Evolutionary conservation across 2,113 vertebrate genomes (phyloP).

Genomic region (Haemorhous mexicanus): DNA sequence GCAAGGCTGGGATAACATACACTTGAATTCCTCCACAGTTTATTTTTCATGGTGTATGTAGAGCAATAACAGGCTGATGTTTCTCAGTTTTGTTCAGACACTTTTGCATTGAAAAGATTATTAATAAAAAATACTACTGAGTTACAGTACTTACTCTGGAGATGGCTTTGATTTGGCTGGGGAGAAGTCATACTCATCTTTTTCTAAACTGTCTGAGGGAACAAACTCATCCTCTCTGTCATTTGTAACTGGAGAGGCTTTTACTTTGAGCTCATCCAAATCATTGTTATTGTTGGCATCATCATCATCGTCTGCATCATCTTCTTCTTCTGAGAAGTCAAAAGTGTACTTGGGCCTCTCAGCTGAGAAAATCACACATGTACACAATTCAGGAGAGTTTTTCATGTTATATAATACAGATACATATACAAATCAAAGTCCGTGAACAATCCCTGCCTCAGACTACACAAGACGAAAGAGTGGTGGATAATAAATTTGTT

Average conservation of each 20-base stretch:
- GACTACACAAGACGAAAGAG: neutral
- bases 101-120: neutral
- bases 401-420: neutral
- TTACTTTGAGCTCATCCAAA: conserved; percentile 79
- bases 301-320: conserved; percentile 82
- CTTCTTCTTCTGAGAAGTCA: conserved; percentile 97
- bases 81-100: neutral
- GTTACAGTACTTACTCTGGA: conserved; percentile 74
- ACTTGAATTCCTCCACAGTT: neutral
- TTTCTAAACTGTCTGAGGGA: conserved; percentile 76
- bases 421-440: neutral
- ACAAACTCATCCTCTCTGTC: conserved; percentile 84
- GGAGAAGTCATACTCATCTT: conserved; percentile 83
- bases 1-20: neutral
- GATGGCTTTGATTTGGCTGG: conserved; percentile 76
- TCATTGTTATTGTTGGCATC: conserved; percentile 72
- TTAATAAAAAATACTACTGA: neutral
- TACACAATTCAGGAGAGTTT: neutral
- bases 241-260: conserved; percentile 80
- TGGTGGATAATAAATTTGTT: neutral
- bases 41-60: neutral
- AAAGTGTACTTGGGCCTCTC: conserved; percentile 97
- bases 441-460: neutral
- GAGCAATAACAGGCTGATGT: neutral
- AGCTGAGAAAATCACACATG: conserved; percentile 67